Base-by-base conservation (phyloP, 2,888 invertebrate genomes). In the Cloeon dipterum region DNA sequence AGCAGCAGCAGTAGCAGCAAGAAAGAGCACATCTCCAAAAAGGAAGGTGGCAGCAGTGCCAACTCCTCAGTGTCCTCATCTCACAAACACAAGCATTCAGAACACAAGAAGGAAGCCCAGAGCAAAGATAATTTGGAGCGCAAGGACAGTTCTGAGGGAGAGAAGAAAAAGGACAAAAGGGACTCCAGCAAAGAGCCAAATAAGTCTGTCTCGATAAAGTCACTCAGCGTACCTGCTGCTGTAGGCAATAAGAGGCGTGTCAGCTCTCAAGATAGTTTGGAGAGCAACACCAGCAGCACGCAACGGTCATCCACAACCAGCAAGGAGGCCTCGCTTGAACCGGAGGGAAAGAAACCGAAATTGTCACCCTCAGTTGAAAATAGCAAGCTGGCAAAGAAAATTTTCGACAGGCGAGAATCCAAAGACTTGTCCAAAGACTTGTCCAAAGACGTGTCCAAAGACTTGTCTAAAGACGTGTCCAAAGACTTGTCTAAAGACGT, bases 211-310 rank as follows among this genome's bases (percentile, higher is more conserved):
- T 42, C 16, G 29, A n/a, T n/a, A n/a, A 29, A 16, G n/a, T 14
- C 29, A 8, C 58, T 66, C 39, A 70, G 66, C 23, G 56, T 70
- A 45, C 71, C 72, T 4, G 68, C 71, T 3, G 65, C 65, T 40
- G 65, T 74, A 20, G 68, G 73, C 1, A 60, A 65, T 39, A 83
- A 83, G 55, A 63, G 83, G 36, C 65, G 82, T 41, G 66, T 78
- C 49, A 81, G 81, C 43, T 76, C 76, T 2, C 81, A 82, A 51
- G 82, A 82, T 40, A 66, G 65, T 47, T 46, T 61, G 36, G 67
- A 68, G 44, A 57, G 57, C 37, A 51, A 63, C 3, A 20, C 32
- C 26, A 29, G 29, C 29, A 7, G 13, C 5, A 26, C 36, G 11
- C 18, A 36, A 5, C 14, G 16, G 14, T 14, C n/a, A 10, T 10